phyloP scores from a whole-genome alignment of 2,113 vertebrate genomes.

The Polypterus senegalus region DNA sequence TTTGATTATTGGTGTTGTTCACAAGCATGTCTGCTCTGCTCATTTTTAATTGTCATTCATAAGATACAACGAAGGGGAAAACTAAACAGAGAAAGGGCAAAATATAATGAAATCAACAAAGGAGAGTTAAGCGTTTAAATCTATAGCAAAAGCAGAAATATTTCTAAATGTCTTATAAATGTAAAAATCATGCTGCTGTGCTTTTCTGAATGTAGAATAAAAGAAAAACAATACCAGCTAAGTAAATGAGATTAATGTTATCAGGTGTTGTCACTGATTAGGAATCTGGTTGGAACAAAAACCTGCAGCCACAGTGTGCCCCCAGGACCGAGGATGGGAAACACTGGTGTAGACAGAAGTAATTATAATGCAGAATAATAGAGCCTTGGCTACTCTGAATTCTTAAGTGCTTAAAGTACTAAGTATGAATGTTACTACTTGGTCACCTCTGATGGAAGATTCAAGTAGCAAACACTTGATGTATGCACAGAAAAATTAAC shows the following conservation, averaged over 20 bases:
- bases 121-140: too few relatives aligned
- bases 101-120: too few relatives aligned
- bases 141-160: too few relatives aligned
- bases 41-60: too few relatives aligned
- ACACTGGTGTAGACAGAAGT: not conserved
- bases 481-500: not conserved
- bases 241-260: not conserved
- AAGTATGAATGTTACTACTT: conserved; percentile 4
- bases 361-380: not conserved
- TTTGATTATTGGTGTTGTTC: too few relatives aligned
- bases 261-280: not conserved
- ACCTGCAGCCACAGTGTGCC: not conserved
- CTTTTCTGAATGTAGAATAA: too few relatives aligned
- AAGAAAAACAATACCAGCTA: too few relatives aligned
- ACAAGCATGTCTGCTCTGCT: too few relatives aligned
- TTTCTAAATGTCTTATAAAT: too few relatives aligned
- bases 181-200: too few relatives aligned
- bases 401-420: not conserved
- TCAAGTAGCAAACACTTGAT: not conserved
- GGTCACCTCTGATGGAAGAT: conserved; percentile 7
- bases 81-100: too few relatives aligned
- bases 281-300: not conserved
- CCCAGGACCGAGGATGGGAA: not conserved
- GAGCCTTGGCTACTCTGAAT: not conserved
- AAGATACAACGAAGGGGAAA: too few relatives aligned